Evolutionary conservation across 2,888 invertebrate species (phyloP), one percentile per base, ranked within the genome.

Genomic region (Nomada fabriciana): DNA sequence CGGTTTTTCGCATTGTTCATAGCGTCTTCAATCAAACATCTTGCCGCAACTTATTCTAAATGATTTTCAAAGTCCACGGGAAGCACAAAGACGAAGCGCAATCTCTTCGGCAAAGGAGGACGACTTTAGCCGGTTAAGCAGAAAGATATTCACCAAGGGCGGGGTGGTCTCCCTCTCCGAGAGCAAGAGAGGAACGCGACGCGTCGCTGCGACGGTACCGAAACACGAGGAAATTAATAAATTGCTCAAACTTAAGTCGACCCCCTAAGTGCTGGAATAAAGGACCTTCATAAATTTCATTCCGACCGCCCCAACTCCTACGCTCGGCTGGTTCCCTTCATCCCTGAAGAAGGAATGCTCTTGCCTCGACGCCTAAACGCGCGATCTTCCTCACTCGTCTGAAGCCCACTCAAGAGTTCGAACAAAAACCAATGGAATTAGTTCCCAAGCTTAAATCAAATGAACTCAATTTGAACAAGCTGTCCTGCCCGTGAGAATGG

Each of bases 231-330:
- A 91, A 93, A 93, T 93, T 91, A 92, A 93, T 93, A 91, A 92
- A 93, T 93, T 92, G 90, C 90, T 91, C 88, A 89, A 91, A 93
- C 91, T 91, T 89, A 89, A 91, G 91, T 91, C 88, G 88, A 86
- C 89, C 88, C 87, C 86, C 87, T 88, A 89, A 92, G 89, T 90
- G 89, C 89, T 89, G 87, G 89, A 90, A 92, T 91, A 90, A 90
- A 91, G 90, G 90, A 90, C 91, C 90, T 90, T 91, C 91, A 90
- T 93, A 91, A 93, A 93, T 93, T 91, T 91, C 87, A 89, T 91
- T 90, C 87, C 88, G 84, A 87, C 84, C 88, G 87, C 85, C 83
- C 82, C 88, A 84, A 80, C 86, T 82, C 84, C 83, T 77, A 68
- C 81, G 87, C 77, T 64, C 69, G 69, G 74, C 23, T 78, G 71